Evolutionary conservation across 2,113 vertebrate species (phyloP), one percentile per base, ranked within the genome.

Genomic region (Hippoglossus stenolepis): DNA sequence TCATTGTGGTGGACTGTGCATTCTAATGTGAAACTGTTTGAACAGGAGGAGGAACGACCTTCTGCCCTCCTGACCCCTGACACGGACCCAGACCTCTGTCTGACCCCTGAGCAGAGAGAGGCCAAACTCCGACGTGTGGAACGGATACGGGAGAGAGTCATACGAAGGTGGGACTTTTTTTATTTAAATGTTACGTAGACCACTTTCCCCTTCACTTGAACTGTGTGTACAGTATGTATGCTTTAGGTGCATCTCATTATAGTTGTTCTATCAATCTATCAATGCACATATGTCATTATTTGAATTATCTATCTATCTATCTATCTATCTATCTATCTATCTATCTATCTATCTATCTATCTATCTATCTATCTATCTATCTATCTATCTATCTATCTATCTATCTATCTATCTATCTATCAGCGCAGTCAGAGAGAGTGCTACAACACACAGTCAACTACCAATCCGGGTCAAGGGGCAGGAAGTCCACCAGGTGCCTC

Each of bases 341-440:
- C 28, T 31, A 31, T 6, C 28, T 5, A 5, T 28, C 28, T 28
- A 28, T 28, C 28, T 28, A 28, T 28, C 28, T 28, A 49, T 67
- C 45, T 73, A 31, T 67, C 53, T 54, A 51, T 70, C 70, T 60
- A 23, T 64, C 57, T 65, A 56, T 81, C 65, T n/a, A 38, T 62
- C 59, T 82, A 35, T 89, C 79, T 75, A 87, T 90, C 77, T 28
- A 49, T 67, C 45, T 73, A 31, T 67, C 53, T 54, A 51, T 70
- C 70, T 60, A 23, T 64, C 57, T 65, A 56, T 81, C 65, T n/a
- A 38, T 62, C 59, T 82, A 35, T 89, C 79, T 75, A 87, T 90
- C 77, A 95, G 94, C 59, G 92, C 92, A 90, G 88, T 70, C 90
- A 93, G 90, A 90, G 91, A 91, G 85, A 93, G 75, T 82, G 79